A percentile compares a stretch with the other conserved stretches of the same genome.
These are phyloP conservation scores for Phrynocephalus guinanensis DNA, from an alignment of 2,797 vertebrate species.

Conservation along the genomic window DNA sequence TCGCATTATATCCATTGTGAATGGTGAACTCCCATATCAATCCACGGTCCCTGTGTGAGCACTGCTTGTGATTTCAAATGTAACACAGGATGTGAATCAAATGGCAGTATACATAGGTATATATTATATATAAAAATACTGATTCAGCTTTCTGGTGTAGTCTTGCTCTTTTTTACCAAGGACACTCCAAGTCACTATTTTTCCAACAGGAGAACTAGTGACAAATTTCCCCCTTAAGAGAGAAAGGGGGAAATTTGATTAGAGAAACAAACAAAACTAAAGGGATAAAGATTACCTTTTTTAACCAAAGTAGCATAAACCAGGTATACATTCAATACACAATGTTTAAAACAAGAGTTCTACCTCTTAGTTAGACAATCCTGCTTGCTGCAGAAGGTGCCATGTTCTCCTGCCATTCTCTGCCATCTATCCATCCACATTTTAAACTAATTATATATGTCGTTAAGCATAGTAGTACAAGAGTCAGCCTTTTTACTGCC, in stretches of 20 bases:
- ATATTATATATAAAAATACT: too few species aligned
- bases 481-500: slow-evolving; percentile 71
- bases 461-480: slow-evolving; percentile 65
- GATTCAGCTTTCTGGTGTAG: too few species aligned
- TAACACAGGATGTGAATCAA: too few species aligned
- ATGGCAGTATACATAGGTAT: too few species aligned
- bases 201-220: not conserved
- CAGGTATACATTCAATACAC: slow-evolving; percentile 69
- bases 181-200: not conserved
- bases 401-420: slow-evolving; percentile 46
- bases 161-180: not conserved
- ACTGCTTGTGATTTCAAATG: too few species aligned
- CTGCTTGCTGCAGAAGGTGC: slow-evolving; percentile 61
- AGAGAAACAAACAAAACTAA: slow-evolving; percentile 5
- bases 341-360: slow-evolving; percentile 67
- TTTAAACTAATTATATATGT: slow-evolving; percentile 75
- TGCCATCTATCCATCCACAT: slow-evolving; percentile 68
- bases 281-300: slow-evolving; percentile 2
- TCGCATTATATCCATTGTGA: too few species aligned
- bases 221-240: not conserved
- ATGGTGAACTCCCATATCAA: too few species aligned
- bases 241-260: not conserved
- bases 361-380: slow-evolving; percentile 66
- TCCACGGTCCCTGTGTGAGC: too few species aligned
- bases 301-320: slow-evolving; percentile 46